Base-by-base conservation (phyloP, 2,888 invertebrate genomes). In the Drymonia ruficornis region DNA sequence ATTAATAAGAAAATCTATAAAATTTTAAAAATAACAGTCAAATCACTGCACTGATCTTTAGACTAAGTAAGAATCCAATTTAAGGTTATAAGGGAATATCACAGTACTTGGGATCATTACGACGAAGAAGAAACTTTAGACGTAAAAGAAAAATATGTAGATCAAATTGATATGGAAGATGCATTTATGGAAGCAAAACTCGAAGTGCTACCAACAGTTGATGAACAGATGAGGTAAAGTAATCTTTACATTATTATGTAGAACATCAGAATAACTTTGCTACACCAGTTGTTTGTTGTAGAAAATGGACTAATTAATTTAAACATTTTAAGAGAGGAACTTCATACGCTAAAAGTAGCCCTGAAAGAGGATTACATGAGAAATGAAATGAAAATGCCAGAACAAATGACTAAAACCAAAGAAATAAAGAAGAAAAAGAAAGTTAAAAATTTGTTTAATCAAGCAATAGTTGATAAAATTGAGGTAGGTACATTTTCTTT, bases 141-240 rank as follows among this genome's bases (percentile, higher is more conserved):
- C 38, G 81, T 79, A 0, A 89, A 87, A 74, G 68, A 74, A 61
- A 80, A 76, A 68, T 78, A 63, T 57, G 63, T 82, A 1, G 59
- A 59, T 19, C 57, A 66, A 48, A 45, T 84, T 9, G 80, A 84
- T 56, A 50, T 66, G 16, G 65, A 75, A 13, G 67, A 83, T 34
- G 59, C 73, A 1, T 78, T 70, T 36, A 79, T 71, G 70, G 75
- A 84, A 56, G 76, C 63, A 1, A 84, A 82, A 63, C 58, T 74
- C 38, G 80, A 83, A 59, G 52, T 84, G 9, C 62, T 80, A 42
- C 65, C 67, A 16, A 51, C 61, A 36, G 82, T 81, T 0, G 81
- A 83, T 45, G 70, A 76, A 18, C 72, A 80, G 36, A 89, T 89
- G 87, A 80, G 73, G 84, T 83, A 68, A 55, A n/a, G 3, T n/a